These are phyloP conservation scores for Orchestes rusci DNA, from an alignment of 2,888 invertebrate genomes.

Conservation along the genomic window DNA sequence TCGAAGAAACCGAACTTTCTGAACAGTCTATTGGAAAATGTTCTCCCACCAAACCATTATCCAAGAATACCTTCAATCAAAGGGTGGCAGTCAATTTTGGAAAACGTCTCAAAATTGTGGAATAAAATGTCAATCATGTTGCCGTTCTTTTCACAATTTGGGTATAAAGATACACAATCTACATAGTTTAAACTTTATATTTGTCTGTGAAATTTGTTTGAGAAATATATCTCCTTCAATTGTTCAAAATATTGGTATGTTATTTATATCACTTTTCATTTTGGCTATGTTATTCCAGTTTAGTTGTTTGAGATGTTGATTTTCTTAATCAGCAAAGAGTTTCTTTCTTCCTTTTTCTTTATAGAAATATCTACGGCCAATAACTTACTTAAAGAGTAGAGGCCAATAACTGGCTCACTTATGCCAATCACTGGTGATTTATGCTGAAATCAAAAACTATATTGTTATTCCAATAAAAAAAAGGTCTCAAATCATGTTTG, in stretches of 20 bases:
- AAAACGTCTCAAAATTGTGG: background rate
- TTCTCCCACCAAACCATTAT: no score
- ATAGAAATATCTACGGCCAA: background rate
- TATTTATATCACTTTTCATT: background rate
- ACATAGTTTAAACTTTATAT: background rate
- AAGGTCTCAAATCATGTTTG: background rate
- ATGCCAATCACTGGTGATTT: conserved; percentile 1
- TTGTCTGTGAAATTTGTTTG: background rate
- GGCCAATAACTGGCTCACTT: background rate
- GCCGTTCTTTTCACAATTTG: background rate
- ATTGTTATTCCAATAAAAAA: background rate
- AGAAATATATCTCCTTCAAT: no score
- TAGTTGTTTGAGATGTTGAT: background rate
- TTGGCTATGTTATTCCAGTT: background rate
- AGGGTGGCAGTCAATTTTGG: no score
- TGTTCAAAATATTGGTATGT: background rate
- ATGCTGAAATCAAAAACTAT: background rate
- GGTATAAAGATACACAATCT: background rate
- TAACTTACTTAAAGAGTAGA: background rate
- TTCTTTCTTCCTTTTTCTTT: background rate
- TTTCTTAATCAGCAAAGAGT: background rate
- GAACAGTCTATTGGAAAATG: no score
- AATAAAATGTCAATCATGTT: background rate
- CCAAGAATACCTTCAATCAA: no score
- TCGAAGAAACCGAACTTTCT: background rate